Conservation (phyloP, 2,797 vertebrate species). For the Lagocephalus sceleratus region DNA sequence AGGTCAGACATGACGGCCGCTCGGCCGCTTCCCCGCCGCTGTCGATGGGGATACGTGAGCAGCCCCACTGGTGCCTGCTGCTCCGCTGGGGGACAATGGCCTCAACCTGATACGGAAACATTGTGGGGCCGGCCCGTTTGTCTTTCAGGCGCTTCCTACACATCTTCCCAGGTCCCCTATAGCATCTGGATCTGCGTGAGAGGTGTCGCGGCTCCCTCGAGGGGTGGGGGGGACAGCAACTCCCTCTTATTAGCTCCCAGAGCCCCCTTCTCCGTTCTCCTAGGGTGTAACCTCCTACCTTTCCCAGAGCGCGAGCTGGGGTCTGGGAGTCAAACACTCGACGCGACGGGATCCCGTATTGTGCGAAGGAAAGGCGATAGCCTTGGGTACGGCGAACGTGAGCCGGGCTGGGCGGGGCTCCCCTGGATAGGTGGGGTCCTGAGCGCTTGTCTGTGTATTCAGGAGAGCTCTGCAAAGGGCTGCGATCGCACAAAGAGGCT, state of each 20-base stretch:
- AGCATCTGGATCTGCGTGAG: constrained; percentile 12
- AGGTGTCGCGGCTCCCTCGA: constrained; percentile 21
- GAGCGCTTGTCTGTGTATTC: constrained; percentile 47
- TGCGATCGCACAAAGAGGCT: constrained; percentile 55
- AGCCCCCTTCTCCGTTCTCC: constrained; percentile 29
- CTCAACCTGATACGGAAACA: constrained; percentile 1
- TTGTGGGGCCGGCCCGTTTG: constrained; percentile 8
- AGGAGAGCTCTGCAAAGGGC: constrained; percentile 34
- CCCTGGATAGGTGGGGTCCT: constrained; percentile 61
- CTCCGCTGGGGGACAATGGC: too few species aligned
- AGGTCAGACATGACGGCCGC: constrained; percentile 61
- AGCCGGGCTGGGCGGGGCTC: constrained; percentile 45
- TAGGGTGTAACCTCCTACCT: constrained; percentile 14
- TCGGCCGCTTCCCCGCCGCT: neutral
- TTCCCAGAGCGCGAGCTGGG: constrained; percentile 34
- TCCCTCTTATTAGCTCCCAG: constrained; percentile 36
- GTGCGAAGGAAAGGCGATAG: constrained; percentile 69
- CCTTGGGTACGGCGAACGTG: constrained; percentile 71
- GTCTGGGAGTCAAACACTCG: constrained; percentile 41
- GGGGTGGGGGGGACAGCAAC: too few species aligned
- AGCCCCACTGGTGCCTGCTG: too few species aligned
- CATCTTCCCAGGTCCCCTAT: constrained; percentile 7
- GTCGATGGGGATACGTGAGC: too few species aligned
- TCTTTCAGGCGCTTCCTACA: constrained; percentile 26
- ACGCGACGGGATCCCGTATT: constrained; percentile 52